Conservation (phyloP, 2,113 vertebrate species). For the Anguilla japonica region DNA sequence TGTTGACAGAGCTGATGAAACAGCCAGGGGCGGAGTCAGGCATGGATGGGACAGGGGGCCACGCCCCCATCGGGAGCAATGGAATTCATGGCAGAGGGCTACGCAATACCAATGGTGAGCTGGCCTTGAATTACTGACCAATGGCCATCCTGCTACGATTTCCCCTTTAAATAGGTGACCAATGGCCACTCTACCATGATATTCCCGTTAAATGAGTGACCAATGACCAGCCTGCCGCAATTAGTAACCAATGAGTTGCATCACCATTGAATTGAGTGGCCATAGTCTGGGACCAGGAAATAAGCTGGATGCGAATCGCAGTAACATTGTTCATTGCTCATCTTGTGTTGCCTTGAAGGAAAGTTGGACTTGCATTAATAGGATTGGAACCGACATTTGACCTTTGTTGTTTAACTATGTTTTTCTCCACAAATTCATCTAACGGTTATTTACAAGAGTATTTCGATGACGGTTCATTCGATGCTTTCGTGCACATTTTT, state of each 20-base stretch:
- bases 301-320: neutral
- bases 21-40: slow-evolving; percentile 67
- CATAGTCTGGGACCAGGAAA: neutral
- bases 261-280: too few species aligned
- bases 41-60: slow-evolving; percentile 62
- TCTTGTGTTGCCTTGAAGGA: neutral
- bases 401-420: neutral
- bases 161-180: neutral
- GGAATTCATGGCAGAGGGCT: slow-evolving; percentile 66
- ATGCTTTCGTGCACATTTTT: neutral
- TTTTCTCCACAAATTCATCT: neutral
- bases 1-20: slow-evolving; percentile 71
- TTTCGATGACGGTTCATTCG: neutral
- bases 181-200: neutral
- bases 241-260: neutral
- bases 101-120: slow-evolving; percentile 70
- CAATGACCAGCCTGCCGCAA: neutral
- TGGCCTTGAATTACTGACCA: neutral
- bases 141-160: neutral
- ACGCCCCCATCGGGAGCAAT: slow-evolving; percentile 70
- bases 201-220: neutral
- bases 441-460: neutral
- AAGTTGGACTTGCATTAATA: neutral
- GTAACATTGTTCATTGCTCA: neutral
- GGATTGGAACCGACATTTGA: neutral